Conservation (phyloP, 2,113 vertebrate genomes). For the Carlito syrichta region DNA sequence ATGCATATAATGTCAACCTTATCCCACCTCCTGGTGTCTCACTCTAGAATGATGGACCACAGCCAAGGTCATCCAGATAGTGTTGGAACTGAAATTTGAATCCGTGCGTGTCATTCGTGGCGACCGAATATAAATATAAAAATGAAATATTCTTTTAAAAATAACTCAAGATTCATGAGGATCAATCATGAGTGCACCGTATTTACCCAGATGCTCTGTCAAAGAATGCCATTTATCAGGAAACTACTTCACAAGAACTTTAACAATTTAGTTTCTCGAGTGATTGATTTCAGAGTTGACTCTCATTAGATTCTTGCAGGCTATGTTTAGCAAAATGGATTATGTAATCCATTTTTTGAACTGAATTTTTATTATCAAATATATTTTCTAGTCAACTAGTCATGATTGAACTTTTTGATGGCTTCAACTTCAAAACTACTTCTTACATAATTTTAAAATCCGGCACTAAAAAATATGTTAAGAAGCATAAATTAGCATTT, state of each 20-base stretch:
- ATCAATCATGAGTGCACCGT: slow-evolving; percentile 40
- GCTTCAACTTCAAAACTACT: slow-evolving; percentile 72
- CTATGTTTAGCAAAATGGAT: slow-evolving; percentile 77
- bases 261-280: slow-evolving; percentile 67
- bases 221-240: slow-evolving; percentile 68
- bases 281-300: slow-evolving; percentile 76
- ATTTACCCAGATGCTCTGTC: slow-evolving; percentile 59
- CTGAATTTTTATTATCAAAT: slow-evolving; percentile 79
- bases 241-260: slow-evolving; percentile 66
- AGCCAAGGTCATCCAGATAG: slow-evolving; percentile 35
- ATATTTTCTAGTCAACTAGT: slow-evolving; percentile 75
- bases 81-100: background rate
- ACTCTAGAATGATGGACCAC: background rate
- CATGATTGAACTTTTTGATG: slow-evolving; percentile 80
- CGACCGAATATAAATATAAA: slow-evolving; percentile 14
- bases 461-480: slow-evolving; percentile 49
- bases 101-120: background rate
- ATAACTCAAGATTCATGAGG: slow-evolving; percentile 58
- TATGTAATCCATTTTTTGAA: slow-evolving; percentile 80
- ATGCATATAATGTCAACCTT: background rate
- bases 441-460: slow-evolving; percentile 66
- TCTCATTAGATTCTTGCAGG: slow-evolving; percentile 75
- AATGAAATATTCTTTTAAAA: slow-evolving; percentile 67
- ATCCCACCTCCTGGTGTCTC: background rate
- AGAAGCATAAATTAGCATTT: slow-evolving; percentile 65